A percentile compares a stretch with the other conserved stretches of the same genome.
Evolutionary conservation across 2,888 invertebrate species (phyloP).

Genomic region (Calephelis perditalis): DNA sequence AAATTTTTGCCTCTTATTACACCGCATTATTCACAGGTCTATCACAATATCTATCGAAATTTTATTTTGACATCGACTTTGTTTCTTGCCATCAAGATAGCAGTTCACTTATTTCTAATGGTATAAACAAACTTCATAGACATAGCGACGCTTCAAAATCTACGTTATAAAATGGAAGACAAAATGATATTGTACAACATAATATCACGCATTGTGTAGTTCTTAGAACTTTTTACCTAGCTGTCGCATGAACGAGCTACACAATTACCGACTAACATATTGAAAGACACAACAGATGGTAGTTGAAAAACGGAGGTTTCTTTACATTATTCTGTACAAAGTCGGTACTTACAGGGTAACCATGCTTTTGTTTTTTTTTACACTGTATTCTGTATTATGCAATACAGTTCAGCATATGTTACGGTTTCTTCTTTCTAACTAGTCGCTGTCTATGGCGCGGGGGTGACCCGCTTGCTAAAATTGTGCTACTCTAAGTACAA

Average conservation of each 20-base stretch:
- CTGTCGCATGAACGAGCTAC: constrained; percentile 27
- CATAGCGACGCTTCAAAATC: not conserved
- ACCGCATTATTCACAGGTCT: too few species aligned
- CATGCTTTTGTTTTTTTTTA: constrained; percentile 9
- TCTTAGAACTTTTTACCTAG: constrained; percentile 14
- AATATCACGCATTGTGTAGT: constrained; percentile 1
- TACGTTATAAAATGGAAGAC: constrained; percentile 4
- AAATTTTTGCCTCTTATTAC: too few species aligned
- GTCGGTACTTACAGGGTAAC: constrained; percentile 22
- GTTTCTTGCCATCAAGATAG: too few species aligned
- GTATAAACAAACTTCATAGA: not conserved
- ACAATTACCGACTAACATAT: constrained; percentile 27
- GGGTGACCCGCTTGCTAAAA: too few species aligned
- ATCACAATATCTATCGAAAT: too few species aligned
- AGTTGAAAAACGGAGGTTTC: constrained; percentile 14
- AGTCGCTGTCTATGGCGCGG: too few species aligned
- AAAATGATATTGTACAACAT: constrained; percentile 14
- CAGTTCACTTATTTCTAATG: too few species aligned
- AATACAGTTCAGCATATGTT: not conserved
- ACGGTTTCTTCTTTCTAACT: too few species aligned
- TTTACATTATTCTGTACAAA: constrained; percentile 19
- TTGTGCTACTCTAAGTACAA: too few species aligned
- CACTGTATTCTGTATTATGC: not conserved
- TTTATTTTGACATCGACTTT: too few species aligned
- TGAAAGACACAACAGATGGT: constrained; percentile 12